Evolutionary conservation across 2,888 invertebrate genomes (phyloP), one percentile per base, ranked within the genome.

Genomic region (Nycteola revayana): DNA sequence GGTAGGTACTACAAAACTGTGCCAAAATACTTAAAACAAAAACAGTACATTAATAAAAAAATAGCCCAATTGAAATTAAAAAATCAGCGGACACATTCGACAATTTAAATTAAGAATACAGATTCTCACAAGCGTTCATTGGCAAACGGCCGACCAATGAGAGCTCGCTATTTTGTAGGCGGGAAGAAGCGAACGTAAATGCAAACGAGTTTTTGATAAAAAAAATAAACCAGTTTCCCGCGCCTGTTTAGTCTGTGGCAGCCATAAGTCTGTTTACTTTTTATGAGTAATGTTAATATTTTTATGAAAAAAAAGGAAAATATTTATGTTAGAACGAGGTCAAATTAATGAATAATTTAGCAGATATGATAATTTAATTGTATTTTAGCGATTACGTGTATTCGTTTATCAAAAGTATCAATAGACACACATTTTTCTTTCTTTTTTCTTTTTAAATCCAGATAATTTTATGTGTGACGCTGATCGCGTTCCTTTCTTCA

Each of bases 101-200:
- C n/a, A n/a, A n/a, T n/a, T n/a, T n/a, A n/a, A 66, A 65, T 72
- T 65, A 68, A 58, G 66, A 78, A 76, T 64, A 62, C 21, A 21
- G 7, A 21, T 21, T 40, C 52, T 49, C 49, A 65, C 58, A 10
- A 6, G 24, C 36, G 27, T 37, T 36, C 28, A 82, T 86, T 84
- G 85, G 86, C 42, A 50, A 50, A 30, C 42, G 42, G 34, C 22
- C 58, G 55, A 47, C 86, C 85, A 86, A 87, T 83, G 51, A 62
- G 55, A 48, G 64, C 49, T 49, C 66, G 42, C 48, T 49, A 22
- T 49, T 43, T 57, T 42, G 78, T 71, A 83, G 86, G 85, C 86
- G 86, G 86, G 82, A 84, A 85, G 78, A 76, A 82, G 78, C 78
- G 72, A 78, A 79, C 79, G 81, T 79, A 80, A 59, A 85, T 83